Percentiles rank a stretch among this genome's conserved stretches.
Conservation (phyloP, 2,113 vertebrate species). For the Alces alces region DNA sequence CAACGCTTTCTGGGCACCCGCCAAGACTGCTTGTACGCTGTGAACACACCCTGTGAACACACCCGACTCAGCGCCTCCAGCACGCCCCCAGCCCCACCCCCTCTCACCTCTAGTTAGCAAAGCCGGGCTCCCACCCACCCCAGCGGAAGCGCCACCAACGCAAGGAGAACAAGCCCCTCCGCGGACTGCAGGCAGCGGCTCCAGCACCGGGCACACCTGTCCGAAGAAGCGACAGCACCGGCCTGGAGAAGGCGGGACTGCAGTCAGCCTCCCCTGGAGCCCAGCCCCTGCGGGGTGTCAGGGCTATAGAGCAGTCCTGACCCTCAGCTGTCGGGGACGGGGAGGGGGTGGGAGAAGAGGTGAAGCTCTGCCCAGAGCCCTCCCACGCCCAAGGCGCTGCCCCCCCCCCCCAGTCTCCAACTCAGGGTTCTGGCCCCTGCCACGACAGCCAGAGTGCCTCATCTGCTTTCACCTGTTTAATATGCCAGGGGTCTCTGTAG, state of each 20-base stretch:
- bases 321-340: neutral
- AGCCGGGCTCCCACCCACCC: neutral
- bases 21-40: neutral
- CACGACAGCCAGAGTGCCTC: neutral
- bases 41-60: neutral
- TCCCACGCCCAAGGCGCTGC: neutral
- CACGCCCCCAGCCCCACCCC: rapidly evolving
- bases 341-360: neutral
- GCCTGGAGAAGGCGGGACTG: neutral
- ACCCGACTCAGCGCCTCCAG: neutral
- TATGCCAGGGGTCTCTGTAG: neutral
- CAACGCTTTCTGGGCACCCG: neutral
- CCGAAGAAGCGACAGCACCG: neutral
- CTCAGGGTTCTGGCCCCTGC: neutral
- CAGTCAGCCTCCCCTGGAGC: neutral
- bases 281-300: neutral
- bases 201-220: neutral
- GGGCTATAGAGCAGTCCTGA: neutral
- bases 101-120: neutral
- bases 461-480: neutral
- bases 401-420: too few species aligned
- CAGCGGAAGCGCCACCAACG: neutral
- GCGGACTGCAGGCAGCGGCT: neutral
- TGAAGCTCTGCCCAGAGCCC: neutral
- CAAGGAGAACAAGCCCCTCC: neutral